Evolutionary conservation across 2,113 vertebrate genomes (phyloP), one percentile per base, ranked within the genome.

Genomic region (Archocentrus centrarchus): DNA sequence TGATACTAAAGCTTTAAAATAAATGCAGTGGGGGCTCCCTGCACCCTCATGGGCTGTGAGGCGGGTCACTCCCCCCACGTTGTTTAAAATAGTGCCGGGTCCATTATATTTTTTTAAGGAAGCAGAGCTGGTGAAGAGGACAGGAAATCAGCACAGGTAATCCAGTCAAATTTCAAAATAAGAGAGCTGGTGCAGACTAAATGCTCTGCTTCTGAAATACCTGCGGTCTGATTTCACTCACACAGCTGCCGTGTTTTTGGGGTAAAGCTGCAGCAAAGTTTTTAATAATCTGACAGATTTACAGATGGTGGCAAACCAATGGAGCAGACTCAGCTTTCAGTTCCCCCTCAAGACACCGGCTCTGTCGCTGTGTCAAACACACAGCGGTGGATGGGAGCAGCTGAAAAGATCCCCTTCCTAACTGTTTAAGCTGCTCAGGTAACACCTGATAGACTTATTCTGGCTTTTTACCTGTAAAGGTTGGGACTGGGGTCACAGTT

Each of bases 41-140:
- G 20, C 39, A 35, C 61, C 18, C 35, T n/a, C 1, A 10, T 1
- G 6, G 8, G 9, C 37, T 10, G 7, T 10, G 37, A 70, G 44
- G 44, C 17, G 6, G 7, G 50, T 57, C 53, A 3, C 6, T 6
- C 6, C 66, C 66, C 20, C 7, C 24, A 53, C 10, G 3, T 32
- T 53, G 44, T 44, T 53, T 53, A 53, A 73, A 73, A 73, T 47
- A 32, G 0, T 20, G 10, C 17, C 27, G 11, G 11, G 27, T 0
- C 53, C 32, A 20, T 53, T 0, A 2, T 1, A 39, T 73, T n/a
- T 11, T 11, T 9, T 53, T 0, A 22, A 2, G 61, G 15, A 2
- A 30, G 44, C 22, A 0, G 24, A 18, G 66, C 18, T 3, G 0
- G 47, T 2, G 15, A 73, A 50, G 24, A 32, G 9, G 24, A 30